phyloP scores from a whole-genome alignment of 2,797 vertebrate genomes.

The Crenuchus spilurus region DNA sequence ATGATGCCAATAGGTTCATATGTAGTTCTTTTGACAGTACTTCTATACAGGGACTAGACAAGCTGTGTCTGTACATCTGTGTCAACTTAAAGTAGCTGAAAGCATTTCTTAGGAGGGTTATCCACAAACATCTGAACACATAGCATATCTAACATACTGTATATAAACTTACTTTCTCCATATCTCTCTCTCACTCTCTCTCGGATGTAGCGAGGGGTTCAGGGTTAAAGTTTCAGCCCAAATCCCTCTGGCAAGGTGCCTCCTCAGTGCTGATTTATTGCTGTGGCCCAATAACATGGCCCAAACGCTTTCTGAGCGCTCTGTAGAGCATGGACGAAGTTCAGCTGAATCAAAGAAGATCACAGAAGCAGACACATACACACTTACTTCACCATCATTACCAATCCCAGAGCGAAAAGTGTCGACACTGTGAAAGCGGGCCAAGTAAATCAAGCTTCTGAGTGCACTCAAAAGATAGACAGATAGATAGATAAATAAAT shows the following conservation, averaged over 20 bases:
- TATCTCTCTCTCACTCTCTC: conserved; percentile 52
- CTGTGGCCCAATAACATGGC: conserved; percentile 39
- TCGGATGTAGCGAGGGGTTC: conserved; percentile 6
- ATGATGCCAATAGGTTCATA: too few species aligned
- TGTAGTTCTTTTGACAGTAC: too few species aligned
- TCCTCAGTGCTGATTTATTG: conserved; percentile 47
- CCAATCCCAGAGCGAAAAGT: neutral
- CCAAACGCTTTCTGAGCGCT: conserved; percentile 42
- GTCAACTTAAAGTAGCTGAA: too few species aligned
- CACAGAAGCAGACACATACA: conserved; percentile 2
- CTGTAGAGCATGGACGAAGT: conserved; percentile 34
- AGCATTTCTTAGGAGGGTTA: too few species aligned
- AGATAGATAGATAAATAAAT: neutral
- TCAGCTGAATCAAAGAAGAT: conserved; percentile 40
- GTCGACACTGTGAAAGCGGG: neutral
- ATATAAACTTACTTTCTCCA: too few species aligned
- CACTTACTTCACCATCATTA: neutral
- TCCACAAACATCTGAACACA: too few species aligned
- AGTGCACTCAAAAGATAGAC: neutral
- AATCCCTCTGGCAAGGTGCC: conserved; percentile 11
- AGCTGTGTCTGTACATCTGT: too few species aligned
- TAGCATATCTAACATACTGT: too few species aligned
- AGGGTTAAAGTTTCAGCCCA: conserved; percentile 10
- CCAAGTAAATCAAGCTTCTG: neutral
- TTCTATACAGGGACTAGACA: too few species aligned